phyloP scores from a whole-genome alignment of 2,888 invertebrate genomes.

The Parasteatoda lunata region DNA sequence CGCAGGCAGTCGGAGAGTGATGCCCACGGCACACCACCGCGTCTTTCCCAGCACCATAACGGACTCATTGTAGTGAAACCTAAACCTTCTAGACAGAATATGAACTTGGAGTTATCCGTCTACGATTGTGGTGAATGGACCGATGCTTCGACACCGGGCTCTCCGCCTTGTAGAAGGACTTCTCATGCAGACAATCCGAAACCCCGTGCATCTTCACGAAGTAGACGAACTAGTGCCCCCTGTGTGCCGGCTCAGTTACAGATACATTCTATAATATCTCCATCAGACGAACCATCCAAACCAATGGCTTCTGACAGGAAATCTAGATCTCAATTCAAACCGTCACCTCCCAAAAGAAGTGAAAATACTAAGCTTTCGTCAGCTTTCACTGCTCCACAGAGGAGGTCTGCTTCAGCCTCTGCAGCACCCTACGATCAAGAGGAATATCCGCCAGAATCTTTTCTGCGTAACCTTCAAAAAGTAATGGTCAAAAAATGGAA shows the following conservation, averaged over 20 bases:
- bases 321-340: constrained; percentile 67
- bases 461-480: constrained; percentile 89
- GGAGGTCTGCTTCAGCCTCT: constrained; percentile 54
- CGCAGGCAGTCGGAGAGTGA: constrained; percentile 68
- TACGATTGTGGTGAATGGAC: constrained; percentile 14
- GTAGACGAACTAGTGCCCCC: constrained; percentile 59
- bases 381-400: constrained; percentile 54
- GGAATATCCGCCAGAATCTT: constrained; percentile 78
- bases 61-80: constrained; percentile 55
- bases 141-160: constrained; percentile 1
- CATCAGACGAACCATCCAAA: constrained; percentile 36
- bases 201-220: constrained; percentile 10
- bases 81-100: constrained; percentile 56
- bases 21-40: constrained; percentile 53
- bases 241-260: constrained; percentile 51
- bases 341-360: constrained; percentile 82
- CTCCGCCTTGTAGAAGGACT: constrained; percentile 36
- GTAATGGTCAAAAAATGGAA: constrained; percentile 93
- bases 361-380: constrained; percentile 82
- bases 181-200: constrained; percentile 22
- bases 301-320: constrained; percentile 47
- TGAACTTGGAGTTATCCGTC: constrained; percentile 52
- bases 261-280: constrained; percentile 44
- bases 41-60: constrained; percentile 45
- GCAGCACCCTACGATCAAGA: constrained; percentile 82